Conservation (phyloP, 2,797 vertebrate species). For the Platalea minor region DNA sequence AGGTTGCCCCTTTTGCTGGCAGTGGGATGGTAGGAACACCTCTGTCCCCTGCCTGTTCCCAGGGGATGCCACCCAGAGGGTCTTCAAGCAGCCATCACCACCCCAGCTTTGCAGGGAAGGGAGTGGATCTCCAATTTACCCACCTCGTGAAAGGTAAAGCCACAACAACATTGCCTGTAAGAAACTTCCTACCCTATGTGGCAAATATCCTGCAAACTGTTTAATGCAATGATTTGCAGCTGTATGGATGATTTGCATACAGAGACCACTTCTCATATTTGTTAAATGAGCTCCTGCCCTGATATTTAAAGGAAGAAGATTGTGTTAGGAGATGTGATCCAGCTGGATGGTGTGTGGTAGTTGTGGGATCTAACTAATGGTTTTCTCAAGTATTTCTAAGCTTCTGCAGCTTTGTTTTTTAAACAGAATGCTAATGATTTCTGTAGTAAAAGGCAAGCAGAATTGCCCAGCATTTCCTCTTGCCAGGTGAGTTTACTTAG, state of each 20-base stretch:
- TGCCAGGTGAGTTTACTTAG: not conserved
- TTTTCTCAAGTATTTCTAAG: not conserved
- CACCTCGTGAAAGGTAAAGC: not conserved
- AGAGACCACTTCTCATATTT: not conserved
- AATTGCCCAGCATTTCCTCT: not conserved
- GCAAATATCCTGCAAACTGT: not conserved
- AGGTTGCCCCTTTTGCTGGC: no score
- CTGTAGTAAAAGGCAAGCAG: not conserved
- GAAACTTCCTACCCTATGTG: accelerated
- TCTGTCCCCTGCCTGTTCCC: accelerated
- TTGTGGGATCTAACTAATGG: accelerated
- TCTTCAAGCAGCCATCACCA: not conserved
- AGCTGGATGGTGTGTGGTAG: not conserved
- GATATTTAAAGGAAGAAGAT: not conserved
- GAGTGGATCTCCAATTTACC: accelerated
- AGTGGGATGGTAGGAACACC: accelerated
- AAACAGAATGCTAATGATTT: not conserved
- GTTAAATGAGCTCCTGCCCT: not conserved
- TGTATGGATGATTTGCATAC: accelerated
- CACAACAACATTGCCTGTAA: accelerated
- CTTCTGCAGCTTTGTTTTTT: not conserved
- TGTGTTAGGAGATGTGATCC: not conserved
- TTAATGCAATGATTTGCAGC: not conserved
- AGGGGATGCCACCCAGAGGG: no score
- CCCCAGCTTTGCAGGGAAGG: not conserved